Evolutionary conservation across 2,113 vertebrate species (phyloP), one percentile per base, ranked within the genome.

Genomic region (Xiphophorus couchianus): DNA sequence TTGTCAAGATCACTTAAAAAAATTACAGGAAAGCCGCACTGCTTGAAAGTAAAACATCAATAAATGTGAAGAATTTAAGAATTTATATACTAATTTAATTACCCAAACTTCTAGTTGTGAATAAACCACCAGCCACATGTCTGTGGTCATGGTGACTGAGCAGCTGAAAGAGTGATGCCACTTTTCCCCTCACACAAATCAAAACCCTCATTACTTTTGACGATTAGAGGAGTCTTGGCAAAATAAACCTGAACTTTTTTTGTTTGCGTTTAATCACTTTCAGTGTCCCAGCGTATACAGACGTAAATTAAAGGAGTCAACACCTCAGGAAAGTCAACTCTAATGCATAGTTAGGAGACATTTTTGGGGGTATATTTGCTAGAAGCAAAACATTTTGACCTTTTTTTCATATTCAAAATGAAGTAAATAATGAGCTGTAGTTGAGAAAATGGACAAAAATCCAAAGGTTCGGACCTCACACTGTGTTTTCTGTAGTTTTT

Each of bases 241-340:
- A 88, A 92, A 82, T 71, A 86, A 85, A 85, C 78, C 69, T 62
- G 44, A 61, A 51, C 66, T 66, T 58, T 82, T 76, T 84, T 88
- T 86, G 81, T 87, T 89, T 88, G 81, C 62, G 85, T 44, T 76
- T 79, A 69, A 78, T 76, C 81, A 75, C 73, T 74, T 48, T 78
- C 37, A 13, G 66, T 70, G 74, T 71, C 0, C 75, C 61, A 27
- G 73, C 82, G 0, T 51, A 81, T 58, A 66, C 31, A 71, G 68
- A 17, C 70, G 22, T 28, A 80, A 84, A 85, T 61, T 69, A 2
- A 35, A 19, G 22, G 27, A 61, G 30, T 77, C 33, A 9, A 67
- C 74, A 42, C 25, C 33, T 61, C 27, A 65, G 63, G 12, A 76
- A 82, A 77, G 31, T 3, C 33, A 77, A 51, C 30, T 75, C 28